A percentile compares a stretch with the other conserved stretches of the same genome.
Evolutionary conservation across 1,140 invertebrate genomes (phyloP).

Genomic region (Antheraea mylitta): DNA sequence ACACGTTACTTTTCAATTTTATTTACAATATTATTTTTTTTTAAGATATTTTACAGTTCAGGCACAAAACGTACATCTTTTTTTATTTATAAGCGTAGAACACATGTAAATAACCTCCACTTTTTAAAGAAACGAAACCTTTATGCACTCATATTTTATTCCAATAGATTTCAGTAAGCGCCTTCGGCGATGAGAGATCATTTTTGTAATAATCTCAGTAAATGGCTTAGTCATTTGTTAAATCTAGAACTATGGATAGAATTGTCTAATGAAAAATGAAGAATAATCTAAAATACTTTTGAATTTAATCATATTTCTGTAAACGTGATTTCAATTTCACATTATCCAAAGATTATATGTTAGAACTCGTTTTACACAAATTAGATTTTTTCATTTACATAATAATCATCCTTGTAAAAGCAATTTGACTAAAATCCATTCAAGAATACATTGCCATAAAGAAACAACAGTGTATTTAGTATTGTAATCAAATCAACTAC

Average conservation of each 20-base stretch:
- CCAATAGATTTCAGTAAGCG: conserved; percentile 39
- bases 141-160: conserved; percentile 17
- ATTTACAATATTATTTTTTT: conserved; percentile 77
- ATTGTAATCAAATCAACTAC: neutral
- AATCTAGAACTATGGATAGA: neutral
- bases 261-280: neutral
- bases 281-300: neutral
- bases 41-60: conserved; percentile 51
- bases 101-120: conserved; percentile 41
- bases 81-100: conserved; percentile 47
- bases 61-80: conserved; percentile 54
- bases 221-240: conserved; percentile 27
- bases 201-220: conserved; percentile 49
- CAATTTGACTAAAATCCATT: too few relatives aligned
- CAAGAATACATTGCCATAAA: too few relatives aligned
- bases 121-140: conserved; percentile 30
- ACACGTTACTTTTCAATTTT: conserved; percentile 50
- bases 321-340: too few relatives aligned
- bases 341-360: too few relatives aligned
- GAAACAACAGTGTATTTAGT: too few relatives aligned
- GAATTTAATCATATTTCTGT: too few relatives aligned
- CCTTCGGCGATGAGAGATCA: conserved; percentile 54
- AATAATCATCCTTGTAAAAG: too few relatives aligned
- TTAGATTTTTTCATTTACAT: too few relatives aligned
- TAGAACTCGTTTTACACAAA: too few relatives aligned